phyloP scores from a whole-genome alignment of 2,797 vertebrate genomes.

The Poeciliopsis presidionis region DNA sequence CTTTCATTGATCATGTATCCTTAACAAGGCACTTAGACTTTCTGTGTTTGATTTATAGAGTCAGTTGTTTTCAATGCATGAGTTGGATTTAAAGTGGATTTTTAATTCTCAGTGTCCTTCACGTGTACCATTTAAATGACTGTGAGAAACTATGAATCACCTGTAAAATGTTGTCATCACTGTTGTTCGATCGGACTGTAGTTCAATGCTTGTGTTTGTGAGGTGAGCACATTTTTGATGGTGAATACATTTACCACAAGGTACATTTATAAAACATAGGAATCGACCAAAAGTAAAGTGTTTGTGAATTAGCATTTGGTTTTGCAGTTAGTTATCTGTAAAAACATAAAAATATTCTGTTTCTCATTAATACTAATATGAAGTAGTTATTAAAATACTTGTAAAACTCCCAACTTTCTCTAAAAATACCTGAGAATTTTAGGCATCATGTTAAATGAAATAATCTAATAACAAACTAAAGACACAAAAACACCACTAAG shows the following conservation, averaged over 20 bases:
- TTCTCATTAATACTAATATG: background rate
- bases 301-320: background rate
- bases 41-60: background rate
- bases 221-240: background rate
- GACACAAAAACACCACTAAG: background rate
- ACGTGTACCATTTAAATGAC: background rate
- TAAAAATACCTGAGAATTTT: background rate
- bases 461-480: background rate
- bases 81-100: background rate
- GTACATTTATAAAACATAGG: background rate
- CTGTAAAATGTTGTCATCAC: background rate
- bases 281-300: background rate
- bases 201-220: background rate
- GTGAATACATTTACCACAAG: background rate
- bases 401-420: background rate
- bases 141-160: background rate
- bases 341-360: background rate
- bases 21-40: slow-evolving; percentile 11
- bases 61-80: slow-evolving; percentile 3
- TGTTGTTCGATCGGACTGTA: background rate
- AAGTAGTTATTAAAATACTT: background rate
- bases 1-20: slow-evolving; percentile 17
- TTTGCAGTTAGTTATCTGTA: background rate
- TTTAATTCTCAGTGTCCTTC: background rate
- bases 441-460: background rate